These are phyloP conservation scores for Halcyon chelicuti DNA, from an alignment of 2,797 vertebrate species.

Conservation along the genomic window DNA sequence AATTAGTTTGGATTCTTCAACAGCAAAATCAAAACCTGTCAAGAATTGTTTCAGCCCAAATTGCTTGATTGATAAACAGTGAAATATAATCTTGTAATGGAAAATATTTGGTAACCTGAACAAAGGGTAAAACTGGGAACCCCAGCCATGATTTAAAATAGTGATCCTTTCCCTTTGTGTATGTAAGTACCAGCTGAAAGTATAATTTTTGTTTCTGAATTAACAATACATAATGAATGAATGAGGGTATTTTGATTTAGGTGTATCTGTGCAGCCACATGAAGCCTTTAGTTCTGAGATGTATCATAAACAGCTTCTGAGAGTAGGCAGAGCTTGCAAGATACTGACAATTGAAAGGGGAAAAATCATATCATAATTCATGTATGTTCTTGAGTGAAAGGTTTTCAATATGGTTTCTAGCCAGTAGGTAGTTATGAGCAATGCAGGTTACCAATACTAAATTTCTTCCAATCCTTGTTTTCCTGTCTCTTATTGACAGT, in stretches of 20 bases:
- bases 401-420: neutral
- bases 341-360: neutral
- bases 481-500: conserved; percentile 43
- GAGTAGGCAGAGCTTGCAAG: neutral
- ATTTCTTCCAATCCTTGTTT: neutral
- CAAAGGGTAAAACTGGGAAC: neutral
- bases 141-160: neutral
- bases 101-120: neutral
- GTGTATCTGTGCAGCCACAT: accelerated
- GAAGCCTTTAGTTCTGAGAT: neutral
- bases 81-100: neutral
- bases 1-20: conserved; percentile 3
- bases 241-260: neutral
- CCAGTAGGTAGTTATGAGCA: neutral
- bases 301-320: neutral
- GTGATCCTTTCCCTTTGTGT: neutral
- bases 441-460: neutral
- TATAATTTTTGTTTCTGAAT: neutral
- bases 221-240: neutral
- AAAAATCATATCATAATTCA: neutral
- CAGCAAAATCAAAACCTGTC: neutral
- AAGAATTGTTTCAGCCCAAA: neutral
- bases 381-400: neutral
- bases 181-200: neutral
- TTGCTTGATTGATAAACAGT: neutral